phyloP scores from a whole-genome alignment of 2,797 vertebrate species.

The Anableps anableps region DNA sequence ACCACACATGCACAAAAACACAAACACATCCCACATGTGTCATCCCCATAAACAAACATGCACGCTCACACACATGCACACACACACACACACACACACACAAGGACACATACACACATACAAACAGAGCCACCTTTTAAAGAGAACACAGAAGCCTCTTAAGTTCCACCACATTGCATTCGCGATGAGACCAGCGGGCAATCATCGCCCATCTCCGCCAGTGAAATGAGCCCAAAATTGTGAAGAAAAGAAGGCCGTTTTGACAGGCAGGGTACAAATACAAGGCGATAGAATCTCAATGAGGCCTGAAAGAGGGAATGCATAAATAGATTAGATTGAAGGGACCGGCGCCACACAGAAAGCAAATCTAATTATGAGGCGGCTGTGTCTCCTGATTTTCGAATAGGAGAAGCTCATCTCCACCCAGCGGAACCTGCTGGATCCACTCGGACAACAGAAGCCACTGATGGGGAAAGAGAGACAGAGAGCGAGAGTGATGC shows the following conservation, averaged over 20 bases:
- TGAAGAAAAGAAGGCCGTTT: conserved; percentile 74
- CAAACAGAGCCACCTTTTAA: conserved; percentile 42
- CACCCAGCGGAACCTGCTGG: conserved; percentile 65
- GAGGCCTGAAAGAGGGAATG: conserved; percentile 82
- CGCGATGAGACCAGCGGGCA: conserved; percentile 71
- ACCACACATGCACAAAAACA: conserved; percentile 36
- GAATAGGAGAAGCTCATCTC: conserved; percentile 74
- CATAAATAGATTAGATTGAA: conserved; percentile 84
- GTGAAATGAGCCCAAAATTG: conserved; percentile 81
- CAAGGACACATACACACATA: conserved; percentile 19
- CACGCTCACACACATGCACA: conserved; percentile 14
- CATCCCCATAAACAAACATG: conserved; percentile 46
- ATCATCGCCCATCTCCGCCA: conserved; percentile 74
- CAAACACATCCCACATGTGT: conserved; percentile 45
- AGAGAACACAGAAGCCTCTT: conserved; percentile 66
- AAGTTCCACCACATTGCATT: conserved; percentile 77
- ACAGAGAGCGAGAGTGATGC: conserved; percentile 38
- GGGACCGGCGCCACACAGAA: conserved; percentile 76
- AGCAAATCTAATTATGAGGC: conserved; percentile 84
- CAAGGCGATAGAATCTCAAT: conserved; percentile 83
- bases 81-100: conserved; percentile 39
- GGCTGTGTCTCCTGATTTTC: conserved; percentile 75
- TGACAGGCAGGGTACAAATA: conserved; percentile 82
- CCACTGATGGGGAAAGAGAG: conserved; percentile 52
- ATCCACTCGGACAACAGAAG: conserved; percentile 69